These are phyloP conservation scores for Mormyrus hasselquistii DNA, from an alignment of 2,797 vertebrate species.

Conservation along the genomic window DNA sequence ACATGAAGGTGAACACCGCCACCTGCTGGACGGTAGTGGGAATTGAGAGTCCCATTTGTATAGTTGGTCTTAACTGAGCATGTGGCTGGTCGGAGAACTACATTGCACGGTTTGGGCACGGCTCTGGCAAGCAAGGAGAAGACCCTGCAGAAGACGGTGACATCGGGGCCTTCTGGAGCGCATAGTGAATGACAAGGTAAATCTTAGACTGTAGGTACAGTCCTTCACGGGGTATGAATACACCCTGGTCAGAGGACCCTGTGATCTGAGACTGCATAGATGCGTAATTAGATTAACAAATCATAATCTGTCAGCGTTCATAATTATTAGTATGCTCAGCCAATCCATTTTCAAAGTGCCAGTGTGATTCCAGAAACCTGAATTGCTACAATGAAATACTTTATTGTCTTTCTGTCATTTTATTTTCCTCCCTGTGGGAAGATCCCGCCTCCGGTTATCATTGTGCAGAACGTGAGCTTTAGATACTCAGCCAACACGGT, in stretches of 20 bases:
- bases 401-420: constrained; percentile 69
- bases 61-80: neutral
- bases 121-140: constrained; percentile 99
- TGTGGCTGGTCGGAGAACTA: constrained; percentile 73
- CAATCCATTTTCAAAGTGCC: neutral
- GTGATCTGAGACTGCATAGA: neutral
- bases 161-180: constrained; percentile 87
- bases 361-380: neutral
- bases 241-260: neutral
- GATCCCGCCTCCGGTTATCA: constrained; percentile 97
- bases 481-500: constrained; percentile 83
- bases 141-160: constrained; percentile 98
- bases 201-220: neutral
- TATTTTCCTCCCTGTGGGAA: constrained; percentile 94
- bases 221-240: neutral
- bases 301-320: neutral
- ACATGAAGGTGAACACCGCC: constrained; percentile 81
- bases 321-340: neutral
- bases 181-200: constrained; percentile 91
- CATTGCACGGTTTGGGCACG: constrained; percentile 94
- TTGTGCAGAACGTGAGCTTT: constrained; percentile 99
- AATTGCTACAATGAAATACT: neutral
- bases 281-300: neutral
- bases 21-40: constrained; percentile 7
- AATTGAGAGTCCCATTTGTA: neutral